Evolutionary conservation across 2,797 vertebrate genomes (phyloP).

Genomic region (Enteromius radiatus): DNA sequence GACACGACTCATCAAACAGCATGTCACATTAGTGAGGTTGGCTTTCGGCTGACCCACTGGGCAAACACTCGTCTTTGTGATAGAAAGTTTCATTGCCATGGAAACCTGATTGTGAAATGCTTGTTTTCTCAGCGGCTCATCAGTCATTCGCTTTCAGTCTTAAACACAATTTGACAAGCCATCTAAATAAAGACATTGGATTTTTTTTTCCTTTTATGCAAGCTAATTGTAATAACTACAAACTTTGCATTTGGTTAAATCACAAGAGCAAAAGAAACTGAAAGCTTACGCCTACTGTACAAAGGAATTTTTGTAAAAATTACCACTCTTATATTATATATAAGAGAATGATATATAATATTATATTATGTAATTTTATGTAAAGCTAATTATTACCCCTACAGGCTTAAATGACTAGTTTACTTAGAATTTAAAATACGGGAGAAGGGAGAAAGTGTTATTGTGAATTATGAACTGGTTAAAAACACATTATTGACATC

Average conservation of each 20-base stretch:
- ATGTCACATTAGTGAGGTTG: background rate
- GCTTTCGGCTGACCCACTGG: background rate
- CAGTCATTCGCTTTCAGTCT: background rate
- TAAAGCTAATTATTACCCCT: background rate
- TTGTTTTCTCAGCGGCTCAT: constrained; percentile 5
- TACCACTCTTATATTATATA: background rate
- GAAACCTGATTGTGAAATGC: constrained; percentile 8
- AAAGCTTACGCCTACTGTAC: background rate
- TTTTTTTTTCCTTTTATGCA: background rate
- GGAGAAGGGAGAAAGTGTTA: background rate
- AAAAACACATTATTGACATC: background rate
- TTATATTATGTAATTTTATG: background rate
- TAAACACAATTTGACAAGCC: background rate
- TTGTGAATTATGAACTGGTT: background rate
- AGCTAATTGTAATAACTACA: background rate
- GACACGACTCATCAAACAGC: background rate
- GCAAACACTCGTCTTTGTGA: background rate
- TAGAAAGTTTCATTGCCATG: background rate
- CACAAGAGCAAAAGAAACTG: background rate
- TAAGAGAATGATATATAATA: background rate
- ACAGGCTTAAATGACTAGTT: background rate
- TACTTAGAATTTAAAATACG: background rate
- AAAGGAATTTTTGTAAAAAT: background rate
- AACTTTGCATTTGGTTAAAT: background rate
- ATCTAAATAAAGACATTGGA: background rate